Conservation (phyloP, 1,140 invertebrate genomes). For the Schlechtendalia chinensis region DNA sequence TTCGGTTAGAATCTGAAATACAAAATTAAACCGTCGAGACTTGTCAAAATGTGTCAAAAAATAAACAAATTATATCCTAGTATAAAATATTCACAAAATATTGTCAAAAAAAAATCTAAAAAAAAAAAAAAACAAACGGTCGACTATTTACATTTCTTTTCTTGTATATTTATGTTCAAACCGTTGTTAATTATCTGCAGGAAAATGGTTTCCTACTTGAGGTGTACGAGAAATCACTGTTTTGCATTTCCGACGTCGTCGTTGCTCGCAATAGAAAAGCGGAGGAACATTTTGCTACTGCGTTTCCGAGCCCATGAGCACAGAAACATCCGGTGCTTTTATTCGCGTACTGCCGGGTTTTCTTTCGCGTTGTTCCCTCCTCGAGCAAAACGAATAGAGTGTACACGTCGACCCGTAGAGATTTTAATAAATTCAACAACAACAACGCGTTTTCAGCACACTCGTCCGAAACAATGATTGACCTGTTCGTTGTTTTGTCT, state of each 20-base stretch:
- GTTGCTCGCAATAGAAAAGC: constrained; percentile 27
- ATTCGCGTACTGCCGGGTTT: constrained; percentile 13
- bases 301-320: constrained; percentile 45
- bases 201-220: not conserved
- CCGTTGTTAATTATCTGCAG: too few relatives aligned
- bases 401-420: not conserved
- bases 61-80: too few relatives aligned
- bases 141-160: too few relatives aligned
- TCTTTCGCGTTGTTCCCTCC: constrained; percentile 17
- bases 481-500: not conserved
- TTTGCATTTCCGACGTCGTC: constrained; percentile 30
- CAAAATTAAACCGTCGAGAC: too few relatives aligned
- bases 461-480: not conserved
- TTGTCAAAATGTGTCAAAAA: too few relatives aligned
- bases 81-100: too few relatives aligned
- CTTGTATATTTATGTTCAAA: too few relatives aligned
- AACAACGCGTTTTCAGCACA: not conserved
- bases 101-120: too few relatives aligned
- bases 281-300: constrained; percentile 7
- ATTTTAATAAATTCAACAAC: constrained; percentile 8
- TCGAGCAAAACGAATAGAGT: not conserved
- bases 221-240: constrained; percentile 1
- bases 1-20: too few relatives aligned
- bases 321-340: constrained; percentile 39
- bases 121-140: too few relatives aligned